Evolutionary conservation across 2,113 vertebrate genomes (phyloP).

Genomic region (Microtus oregoni): DNA sequence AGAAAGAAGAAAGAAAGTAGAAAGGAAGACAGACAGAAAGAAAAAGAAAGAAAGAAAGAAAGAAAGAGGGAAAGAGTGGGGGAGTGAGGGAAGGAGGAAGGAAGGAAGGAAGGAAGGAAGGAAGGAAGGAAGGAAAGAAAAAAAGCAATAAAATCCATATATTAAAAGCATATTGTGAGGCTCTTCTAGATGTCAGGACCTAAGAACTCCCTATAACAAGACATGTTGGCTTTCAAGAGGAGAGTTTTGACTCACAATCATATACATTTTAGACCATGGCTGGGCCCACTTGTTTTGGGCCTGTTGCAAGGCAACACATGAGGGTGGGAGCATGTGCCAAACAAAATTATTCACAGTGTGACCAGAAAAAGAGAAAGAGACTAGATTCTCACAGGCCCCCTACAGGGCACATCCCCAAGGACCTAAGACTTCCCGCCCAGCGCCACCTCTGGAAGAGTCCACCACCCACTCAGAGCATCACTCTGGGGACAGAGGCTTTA

Average conservation of each 20-base stretch:
- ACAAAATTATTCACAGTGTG: neutral
- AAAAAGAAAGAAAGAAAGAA: neutral
- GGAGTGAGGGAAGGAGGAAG: no score
- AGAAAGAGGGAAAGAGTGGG: no score
- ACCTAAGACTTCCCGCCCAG: neutral
- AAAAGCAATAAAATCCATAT: neutral
- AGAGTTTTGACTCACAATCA: neutral
- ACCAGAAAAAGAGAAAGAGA: neutral
- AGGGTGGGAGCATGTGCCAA: neutral
- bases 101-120: neutral
- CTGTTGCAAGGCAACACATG: neutral
- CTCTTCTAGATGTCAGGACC: no score
- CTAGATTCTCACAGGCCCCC: neutral
- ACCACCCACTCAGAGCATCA: neutral
- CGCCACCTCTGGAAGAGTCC: neutral
- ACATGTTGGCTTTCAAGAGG: no score
- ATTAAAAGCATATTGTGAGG: neutral
- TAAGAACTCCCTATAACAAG: neutral
- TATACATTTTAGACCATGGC: neutral
- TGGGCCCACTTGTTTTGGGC: neutral
- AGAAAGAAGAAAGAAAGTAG: neutral
- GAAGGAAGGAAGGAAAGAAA: accelerated
- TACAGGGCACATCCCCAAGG: neutral
- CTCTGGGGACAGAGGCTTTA: neutral
- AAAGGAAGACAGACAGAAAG: no score